Evolutionary conservation across 2,888 invertebrate species (phyloP), one percentile per base, ranked within the genome.

Genomic region (Heliconius ethilla): DNA sequence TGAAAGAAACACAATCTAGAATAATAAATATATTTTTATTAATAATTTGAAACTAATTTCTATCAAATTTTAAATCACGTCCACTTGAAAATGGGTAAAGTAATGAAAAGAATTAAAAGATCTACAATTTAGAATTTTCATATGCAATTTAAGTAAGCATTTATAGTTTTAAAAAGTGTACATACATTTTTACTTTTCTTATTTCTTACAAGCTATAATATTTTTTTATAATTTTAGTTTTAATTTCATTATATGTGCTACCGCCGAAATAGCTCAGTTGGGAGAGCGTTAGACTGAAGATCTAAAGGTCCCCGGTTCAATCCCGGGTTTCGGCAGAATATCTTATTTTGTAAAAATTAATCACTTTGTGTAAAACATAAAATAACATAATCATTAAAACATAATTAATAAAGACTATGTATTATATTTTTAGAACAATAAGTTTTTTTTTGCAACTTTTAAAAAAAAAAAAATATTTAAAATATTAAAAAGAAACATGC

Each of bases 401-500:
- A 40, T 4, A 40, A 33, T 33, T 33, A 33, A 33, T 33, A 33
- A 33, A 33, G 6, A 40, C 13, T 40, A 13, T 15, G 13, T 40
- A 40, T 13, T 40, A 40, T 13, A 40, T 13, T 15, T 15, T 45
- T 15, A 13, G 45, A 15, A 45, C 1, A 45, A 45, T 40, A 40
- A 13, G 40, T 4, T 0, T 13, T 40, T 40, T 40, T 13, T 40
- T 40, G 3, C 5, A 13, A 40, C 29, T 0, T 11, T 40, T 40
- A 13, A 45, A 45, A 45, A 45, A 13, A 45, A 45, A 45, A 45
- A 45, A 15, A 5, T 45, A 40, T 45, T 45, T 11, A 15, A 45
- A 33, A 33, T 33, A 6, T 33, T 33, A 33, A 33, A 33, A 76
- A 40, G 22, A 1, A 15, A 33, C 3, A 1, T 86, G 86, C 86